Evolutionary conservation across 1,140 invertebrate genomes (phyloP).

Genomic region (Pachypsylla venusta): DNA sequence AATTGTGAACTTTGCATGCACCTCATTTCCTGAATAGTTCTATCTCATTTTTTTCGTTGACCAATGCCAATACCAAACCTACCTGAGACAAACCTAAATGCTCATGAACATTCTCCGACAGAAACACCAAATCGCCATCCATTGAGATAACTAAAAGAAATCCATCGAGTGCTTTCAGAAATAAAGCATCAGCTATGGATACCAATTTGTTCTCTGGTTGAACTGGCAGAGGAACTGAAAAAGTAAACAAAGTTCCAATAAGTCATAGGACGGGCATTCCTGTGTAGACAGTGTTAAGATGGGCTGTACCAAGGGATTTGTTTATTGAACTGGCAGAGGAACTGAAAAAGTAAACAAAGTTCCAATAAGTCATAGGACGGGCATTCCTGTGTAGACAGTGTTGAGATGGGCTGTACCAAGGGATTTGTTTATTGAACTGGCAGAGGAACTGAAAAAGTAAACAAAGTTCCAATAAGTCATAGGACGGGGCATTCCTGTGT

Average conservation of each 20-base stretch:
- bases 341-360: conserved; percentile 22
- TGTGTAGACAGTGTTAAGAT: no score
- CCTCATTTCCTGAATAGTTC: background rate
- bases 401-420: no score
- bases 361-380: conserved; percentile 7
- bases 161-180: conserved; percentile 69
- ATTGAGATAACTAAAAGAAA: conserved; percentile 70
- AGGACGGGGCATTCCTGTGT: no score
- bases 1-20: background rate
- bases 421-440: conserved; percentile 27
- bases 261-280: no score
- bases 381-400: no score
- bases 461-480: conserved; percentile 6
- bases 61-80: no score
- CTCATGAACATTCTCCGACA: conserved; percentile 78
- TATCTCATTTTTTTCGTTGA: background rate
- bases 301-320: conserved; percentile 30
- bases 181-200: conserved; percentile 38
- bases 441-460: conserved; percentile 31
- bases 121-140: conserved; percentile 79
- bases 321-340: conserved; percentile 32
- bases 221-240: conserved; percentile 33
- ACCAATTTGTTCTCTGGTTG: conserved; percentile 28
- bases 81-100: conserved; percentile 84
- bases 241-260: conserved; percentile 12